These are phyloP conservation scores for Melipona quadrifasciata DNA, from an alignment of 1,140 invertebrate genomes.

Conservation along the genomic window DNA sequence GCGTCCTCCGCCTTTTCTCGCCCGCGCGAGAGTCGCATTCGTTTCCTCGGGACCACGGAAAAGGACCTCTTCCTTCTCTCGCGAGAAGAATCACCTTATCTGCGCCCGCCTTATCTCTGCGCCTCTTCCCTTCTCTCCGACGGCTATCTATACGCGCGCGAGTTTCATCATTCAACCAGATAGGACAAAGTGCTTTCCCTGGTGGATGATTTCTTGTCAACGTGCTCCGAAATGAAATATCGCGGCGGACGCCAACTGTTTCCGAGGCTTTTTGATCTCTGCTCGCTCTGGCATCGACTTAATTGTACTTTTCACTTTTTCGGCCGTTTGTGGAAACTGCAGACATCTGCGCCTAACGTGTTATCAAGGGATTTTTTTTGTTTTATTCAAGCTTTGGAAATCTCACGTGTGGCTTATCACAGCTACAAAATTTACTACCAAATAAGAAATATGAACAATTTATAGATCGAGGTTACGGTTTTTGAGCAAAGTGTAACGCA, in stretches of 20 bases:
- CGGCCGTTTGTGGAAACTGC: neutral
- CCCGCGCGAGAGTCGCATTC: neutral
- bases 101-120: neutral
- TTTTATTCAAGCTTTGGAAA: too few relatives aligned
- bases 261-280: neutral
- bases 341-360: neutral
- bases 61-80: neutral
- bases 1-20: neutral
- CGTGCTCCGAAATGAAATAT: neutral
- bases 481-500: too few relatives aligned
- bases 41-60: slow-evolving; percentile 3
- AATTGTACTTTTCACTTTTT: neutral
- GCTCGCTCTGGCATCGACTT: neutral
- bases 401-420: too few relatives aligned
- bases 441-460: too few relatives aligned
- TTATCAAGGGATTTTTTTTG: too few relatives aligned
- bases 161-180: slow-evolving; percentile 41
- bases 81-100: slow-evolving; percentile 6
- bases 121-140: slow-evolving; percentile 5
- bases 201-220: slow-evolving; percentile 11
- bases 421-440: too few relatives aligned
- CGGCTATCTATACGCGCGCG: slow-evolving; percentile 14
- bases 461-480: too few relatives aligned
- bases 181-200: slow-evolving; percentile 28
- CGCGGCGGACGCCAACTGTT: neutral